Percentiles rank a stretch among this genome's conserved stretches.
These are phyloP conservation scores for Whitmania pigra DNA, from an alignment of 1,140 invertebrate species.

Conservation along the genomic window DNA sequence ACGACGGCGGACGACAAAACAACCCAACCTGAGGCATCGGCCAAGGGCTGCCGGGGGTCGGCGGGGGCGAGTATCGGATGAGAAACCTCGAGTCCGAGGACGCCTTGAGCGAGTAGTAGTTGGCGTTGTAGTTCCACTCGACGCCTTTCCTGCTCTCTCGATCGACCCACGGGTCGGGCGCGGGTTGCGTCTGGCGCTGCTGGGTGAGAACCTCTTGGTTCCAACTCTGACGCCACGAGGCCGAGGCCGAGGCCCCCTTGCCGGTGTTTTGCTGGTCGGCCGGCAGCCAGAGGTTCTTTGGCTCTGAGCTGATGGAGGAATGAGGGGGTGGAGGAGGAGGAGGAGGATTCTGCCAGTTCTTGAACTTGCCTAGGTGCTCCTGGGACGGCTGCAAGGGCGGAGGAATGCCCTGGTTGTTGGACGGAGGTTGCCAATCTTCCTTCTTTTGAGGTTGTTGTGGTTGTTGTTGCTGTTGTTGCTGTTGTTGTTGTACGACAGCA, in stretches of 20 bases:
- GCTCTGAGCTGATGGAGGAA: no score
- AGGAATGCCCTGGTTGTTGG: no score
- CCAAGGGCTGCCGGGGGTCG: slow-evolving; percentile 17
- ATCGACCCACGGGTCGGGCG: background rate
- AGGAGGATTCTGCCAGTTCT: no score
- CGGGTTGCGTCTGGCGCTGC: background rate
- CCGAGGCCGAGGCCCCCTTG: no score
- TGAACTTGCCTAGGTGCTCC: no score
- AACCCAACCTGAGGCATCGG: slow-evolving; percentile 18
- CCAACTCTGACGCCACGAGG: no score
- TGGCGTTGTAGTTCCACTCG: slow-evolving; percentile 10
- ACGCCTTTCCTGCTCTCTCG: slow-evolving; percentile 4
- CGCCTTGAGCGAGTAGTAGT: slow-evolving; percentile 20
- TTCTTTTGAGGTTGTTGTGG: background rate
- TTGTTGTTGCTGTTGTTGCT: slow-evolving; percentile 1
- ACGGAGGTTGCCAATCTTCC: no score
- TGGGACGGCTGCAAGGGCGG: no score
- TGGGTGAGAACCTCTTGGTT: background rate
- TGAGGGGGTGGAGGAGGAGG: no score
- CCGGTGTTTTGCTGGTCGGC: no score
- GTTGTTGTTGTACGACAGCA: background rate
- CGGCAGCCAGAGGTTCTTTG: no score
- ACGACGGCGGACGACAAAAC: background rate
- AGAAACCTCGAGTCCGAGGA: slow-evolving; percentile 12
- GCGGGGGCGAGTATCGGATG: slow-evolving; percentile 15